Conservation (phyloP, 2,113 vertebrate species). For the Heliornis fulica region DNA sequence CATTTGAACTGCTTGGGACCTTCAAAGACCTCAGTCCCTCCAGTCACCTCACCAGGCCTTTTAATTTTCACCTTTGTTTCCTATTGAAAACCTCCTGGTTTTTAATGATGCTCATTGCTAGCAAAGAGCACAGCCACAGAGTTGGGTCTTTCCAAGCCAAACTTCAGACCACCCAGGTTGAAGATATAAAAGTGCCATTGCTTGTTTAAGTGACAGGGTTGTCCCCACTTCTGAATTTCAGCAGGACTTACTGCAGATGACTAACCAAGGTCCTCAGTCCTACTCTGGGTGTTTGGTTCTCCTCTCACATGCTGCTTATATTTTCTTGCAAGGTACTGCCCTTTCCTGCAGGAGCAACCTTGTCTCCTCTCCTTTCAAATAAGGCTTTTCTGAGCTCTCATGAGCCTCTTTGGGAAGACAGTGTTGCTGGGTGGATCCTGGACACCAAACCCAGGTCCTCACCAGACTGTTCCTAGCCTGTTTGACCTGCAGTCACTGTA, state of each 20-base stretch:
- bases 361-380: not conserved
- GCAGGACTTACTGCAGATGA: not conserved
- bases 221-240: not conserved
- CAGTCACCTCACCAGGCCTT: not conserved
- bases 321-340: not conserved
- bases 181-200: not conserved
- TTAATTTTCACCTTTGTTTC: not conserved
- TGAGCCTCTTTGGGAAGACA: not conserved
- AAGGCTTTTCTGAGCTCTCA: not conserved
- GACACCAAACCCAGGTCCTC: not conserved
- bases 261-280: not conserved
- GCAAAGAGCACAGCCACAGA: not conserved
- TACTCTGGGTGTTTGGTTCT: rapidly evolving
- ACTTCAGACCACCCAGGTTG: not conserved
- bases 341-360: not conserved
- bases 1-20: not conserved
- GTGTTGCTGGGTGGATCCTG: not conserved
- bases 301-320: rapidly evolving
- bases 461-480: rapidly evolving
- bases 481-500: not conserved
- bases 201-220: not conserved
- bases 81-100: not conserved
- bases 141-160: not conserved
- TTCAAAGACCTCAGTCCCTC: not conserved
- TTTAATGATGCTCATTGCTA: not conserved